Conservation (phyloP, 1,140 invertebrate genomes). For the Halotydeus destructor region DNA sequence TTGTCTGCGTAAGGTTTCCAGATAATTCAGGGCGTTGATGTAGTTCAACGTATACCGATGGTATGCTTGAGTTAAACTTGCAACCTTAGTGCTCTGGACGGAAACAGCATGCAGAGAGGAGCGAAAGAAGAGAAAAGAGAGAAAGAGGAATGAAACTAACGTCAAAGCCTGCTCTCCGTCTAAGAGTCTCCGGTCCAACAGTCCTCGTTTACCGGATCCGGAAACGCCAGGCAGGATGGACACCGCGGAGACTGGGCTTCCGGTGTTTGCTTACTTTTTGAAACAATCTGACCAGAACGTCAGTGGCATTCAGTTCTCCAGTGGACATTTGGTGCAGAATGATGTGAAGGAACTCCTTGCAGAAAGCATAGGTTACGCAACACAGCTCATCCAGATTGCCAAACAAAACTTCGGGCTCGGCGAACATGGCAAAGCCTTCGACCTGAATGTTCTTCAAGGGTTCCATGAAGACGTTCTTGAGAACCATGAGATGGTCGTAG, state of each 20-base stretch:
- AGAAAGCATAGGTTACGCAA: conserved; percentile 42
- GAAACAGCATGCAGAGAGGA: background rate
- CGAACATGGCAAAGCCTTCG: conserved; percentile 43
- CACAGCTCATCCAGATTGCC: conserved; percentile 46
- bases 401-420: conserved; percentile 43
- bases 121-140: background rate
- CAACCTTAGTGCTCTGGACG: conserved; percentile 25
- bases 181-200: background rate
- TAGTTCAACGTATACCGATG: conserved; percentile 40
- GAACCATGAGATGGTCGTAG: conserved; percentile 43
- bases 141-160: background rate
- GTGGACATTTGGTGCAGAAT: conserved; percentile 31
- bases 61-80: conserved; percentile 31
- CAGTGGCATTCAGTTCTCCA: conserved; percentile 28
- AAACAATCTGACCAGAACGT: conserved; percentile 36
- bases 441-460: conserved; percentile 46
- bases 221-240: too few species aligned
- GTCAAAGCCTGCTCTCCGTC: background rate
- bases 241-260: too few species aligned
- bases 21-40: conserved; percentile 37
- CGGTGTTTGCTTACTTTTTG: conserved; percentile 29
- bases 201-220: too few species aligned
- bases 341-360: conserved; percentile 39
- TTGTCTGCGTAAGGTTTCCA: conserved; percentile 35
- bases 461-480: conserved; percentile 50